Evolutionary conservation across 2,888 invertebrate genomes (phyloP).

Genomic region (Flabesymbios commensalis): DNA sequence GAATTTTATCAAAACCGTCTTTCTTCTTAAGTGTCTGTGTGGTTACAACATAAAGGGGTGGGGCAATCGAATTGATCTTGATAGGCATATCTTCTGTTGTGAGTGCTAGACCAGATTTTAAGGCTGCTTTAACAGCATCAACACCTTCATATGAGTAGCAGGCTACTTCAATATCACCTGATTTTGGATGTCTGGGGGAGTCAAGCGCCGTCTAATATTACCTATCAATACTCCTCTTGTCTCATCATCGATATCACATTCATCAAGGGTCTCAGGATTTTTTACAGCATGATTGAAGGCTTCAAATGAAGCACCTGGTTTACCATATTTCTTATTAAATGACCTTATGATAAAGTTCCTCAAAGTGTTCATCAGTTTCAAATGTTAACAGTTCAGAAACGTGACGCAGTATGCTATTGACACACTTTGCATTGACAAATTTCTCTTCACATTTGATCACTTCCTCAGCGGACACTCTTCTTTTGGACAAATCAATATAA

Average conservation of each 20-base stretch:
- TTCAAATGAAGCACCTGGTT: constrained; percentile 94
- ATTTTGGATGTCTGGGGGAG: constrained; percentile 97
- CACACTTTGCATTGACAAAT: constrained; percentile 97
- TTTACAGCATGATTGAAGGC: constrained; percentile 97
- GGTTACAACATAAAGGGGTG: constrained; percentile 97
- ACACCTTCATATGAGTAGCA: constrained; percentile 98
- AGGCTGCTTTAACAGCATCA: constrained; percentile 91
- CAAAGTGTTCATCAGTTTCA: constrained; percentile 87
- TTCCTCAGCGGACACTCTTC: constrained; percentile 97
- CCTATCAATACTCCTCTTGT: constrained; percentile 89
- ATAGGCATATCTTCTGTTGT: constrained; percentile 94
- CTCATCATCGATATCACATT: constrained; percentile 89
- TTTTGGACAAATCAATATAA: constrained; percentile 98
- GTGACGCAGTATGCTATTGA: constrained; percentile 95
- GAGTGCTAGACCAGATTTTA: constrained; percentile 84
- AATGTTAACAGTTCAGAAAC: constrained; percentile 94
- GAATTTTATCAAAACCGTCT: constrained; percentile 87
- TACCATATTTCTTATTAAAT: constrained; percentile 96
- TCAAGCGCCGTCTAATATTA: constrained; percentile 93
- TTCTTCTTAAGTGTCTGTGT: constrained; percentile 95
- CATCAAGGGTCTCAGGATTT: constrained; percentile 91
- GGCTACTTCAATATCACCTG: constrained; percentile 87
- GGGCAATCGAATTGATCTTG: constrained; percentile 98
- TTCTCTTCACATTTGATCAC: constrained; percentile 97
- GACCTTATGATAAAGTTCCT: constrained; percentile 94